phyloP scores from a whole-genome alignment of 2,888 invertebrate species.

The Lepidocyrtinus sp. region DNA sequence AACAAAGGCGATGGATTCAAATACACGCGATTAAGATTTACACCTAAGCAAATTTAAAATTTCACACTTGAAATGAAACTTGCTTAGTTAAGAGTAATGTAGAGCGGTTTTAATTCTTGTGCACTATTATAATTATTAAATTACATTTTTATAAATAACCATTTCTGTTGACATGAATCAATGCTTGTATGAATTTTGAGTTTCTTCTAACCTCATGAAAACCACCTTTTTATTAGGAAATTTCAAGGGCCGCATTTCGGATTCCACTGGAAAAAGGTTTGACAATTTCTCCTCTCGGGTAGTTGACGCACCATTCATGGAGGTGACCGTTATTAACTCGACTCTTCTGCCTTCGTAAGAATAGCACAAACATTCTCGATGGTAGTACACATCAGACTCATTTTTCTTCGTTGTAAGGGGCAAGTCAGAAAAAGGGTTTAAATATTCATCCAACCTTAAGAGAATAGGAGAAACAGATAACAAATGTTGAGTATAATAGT shows the following conservation, averaged over 20 bases:
- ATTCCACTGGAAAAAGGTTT: slow-evolving; percentile 82
- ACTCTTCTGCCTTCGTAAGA: slow-evolving; percentile 85
- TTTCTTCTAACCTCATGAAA: too few species aligned
- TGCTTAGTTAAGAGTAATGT: too few species aligned
- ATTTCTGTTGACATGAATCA: too few species aligned
- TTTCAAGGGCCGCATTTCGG: slow-evolving; percentile 80
- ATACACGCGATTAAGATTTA: slow-evolving; percentile 91
- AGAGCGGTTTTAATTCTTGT: too few species aligned
- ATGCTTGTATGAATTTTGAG: too few species aligned
- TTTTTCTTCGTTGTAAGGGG: slow-evolving; percentile 15
- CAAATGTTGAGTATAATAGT: too few species aligned
- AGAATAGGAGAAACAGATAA: too few species aligned
- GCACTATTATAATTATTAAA: too few species aligned
- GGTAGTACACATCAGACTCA: slow-evolving; percentile 86
- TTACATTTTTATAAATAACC: too few species aligned
- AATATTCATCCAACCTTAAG: too few species aligned
- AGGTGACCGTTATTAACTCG: slow-evolving; percentile 87
- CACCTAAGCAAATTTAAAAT: slow-evolving; percentile 75
- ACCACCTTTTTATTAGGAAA: slow-evolving; percentile 87
- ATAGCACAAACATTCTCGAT: slow-evolving; percentile 84
- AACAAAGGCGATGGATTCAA: slow-evolving; percentile 81
- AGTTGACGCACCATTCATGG: slow-evolving; percentile 82
- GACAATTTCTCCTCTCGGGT: slow-evolving; percentile 82
- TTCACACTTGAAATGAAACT: too few species aligned
- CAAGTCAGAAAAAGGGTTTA: slow-evolving; percentile 27